These are phyloP conservation scores for Falco naumanni DNA, from an alignment of 2,797 vertebrate genomes.

Conservation along the genomic window DNA sequence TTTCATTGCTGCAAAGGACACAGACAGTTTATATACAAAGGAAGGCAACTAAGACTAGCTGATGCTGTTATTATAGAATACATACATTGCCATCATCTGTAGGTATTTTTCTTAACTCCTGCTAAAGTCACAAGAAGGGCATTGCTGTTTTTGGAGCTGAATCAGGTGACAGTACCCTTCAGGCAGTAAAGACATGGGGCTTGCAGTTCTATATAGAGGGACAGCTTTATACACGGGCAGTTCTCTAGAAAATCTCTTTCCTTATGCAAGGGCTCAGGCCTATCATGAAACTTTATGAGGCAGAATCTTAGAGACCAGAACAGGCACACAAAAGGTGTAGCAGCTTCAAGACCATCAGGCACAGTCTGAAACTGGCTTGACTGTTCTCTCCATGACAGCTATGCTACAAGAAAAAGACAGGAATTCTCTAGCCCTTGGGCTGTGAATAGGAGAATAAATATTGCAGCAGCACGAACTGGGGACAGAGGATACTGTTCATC, in stretches of 20 bases:
- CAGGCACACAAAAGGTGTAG: neutral
- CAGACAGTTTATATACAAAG: fast-evolving
- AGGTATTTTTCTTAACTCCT: neutral
- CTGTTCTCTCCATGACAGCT: neutral
- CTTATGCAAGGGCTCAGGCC: neutral
- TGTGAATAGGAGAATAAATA: neutral
- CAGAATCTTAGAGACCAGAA: neutral
- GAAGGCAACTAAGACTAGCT: neutral
- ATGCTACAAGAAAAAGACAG: neutral
- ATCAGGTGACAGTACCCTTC: neutral
- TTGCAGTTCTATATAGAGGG: neutral
- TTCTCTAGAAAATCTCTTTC: neutral
- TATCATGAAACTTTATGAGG: fast-evolving
- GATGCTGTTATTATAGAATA: neutral
- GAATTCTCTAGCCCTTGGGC: neutral
- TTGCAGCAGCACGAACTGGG: neutral
- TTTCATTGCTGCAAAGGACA: neutral
- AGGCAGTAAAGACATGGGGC: neutral
- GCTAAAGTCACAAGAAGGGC: neutral
- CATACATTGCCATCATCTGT: neutral
- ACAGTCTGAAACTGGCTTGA: neutral
- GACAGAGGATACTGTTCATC: neutral
- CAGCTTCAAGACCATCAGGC: neutral
- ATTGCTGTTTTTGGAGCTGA: neutral
- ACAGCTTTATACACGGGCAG: neutral